Evolutionary conservation across 2,888 invertebrate species (phyloP).

Genomic region (Scaptomyza parva): DNA sequence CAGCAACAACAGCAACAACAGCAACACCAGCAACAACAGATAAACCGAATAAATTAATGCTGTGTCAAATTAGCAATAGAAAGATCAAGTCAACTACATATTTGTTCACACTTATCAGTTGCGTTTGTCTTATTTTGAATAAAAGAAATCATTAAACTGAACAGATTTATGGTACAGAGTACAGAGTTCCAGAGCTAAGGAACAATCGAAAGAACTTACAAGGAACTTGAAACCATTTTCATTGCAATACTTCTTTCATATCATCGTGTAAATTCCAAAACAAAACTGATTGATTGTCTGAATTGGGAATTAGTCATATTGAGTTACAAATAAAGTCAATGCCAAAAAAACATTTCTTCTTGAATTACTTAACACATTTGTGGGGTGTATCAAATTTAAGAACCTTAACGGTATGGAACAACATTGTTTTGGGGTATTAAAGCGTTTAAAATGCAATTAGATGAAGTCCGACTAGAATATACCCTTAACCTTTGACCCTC

Average conservation of each 20-base stretch:
- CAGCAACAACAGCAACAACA: neutral
- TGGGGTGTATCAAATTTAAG: neutral
- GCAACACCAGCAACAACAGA: conserved; percentile 19
- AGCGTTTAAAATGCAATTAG: neutral
- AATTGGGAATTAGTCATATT: conserved; percentile 12
- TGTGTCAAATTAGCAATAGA: conserved; percentile 53
- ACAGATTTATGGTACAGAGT: neutral
- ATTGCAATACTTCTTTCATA: too few species aligned
- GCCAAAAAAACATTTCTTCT: neutral
- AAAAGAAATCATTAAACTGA: conserved; percentile 8
- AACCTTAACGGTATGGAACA: neutral
- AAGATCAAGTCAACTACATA: conserved; percentile 32
- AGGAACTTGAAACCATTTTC: neutral
- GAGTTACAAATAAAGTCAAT: conserved; percentile 1
- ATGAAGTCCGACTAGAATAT: too few species aligned
- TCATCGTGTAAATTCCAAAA: too few species aligned
- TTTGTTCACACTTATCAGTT: conserved; percentile 20
- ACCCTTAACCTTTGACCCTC: too few species aligned
- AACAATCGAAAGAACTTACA: neutral
- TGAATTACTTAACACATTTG: neutral
- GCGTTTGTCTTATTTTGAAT: neutral
- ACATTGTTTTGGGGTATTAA: neutral
- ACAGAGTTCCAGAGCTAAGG: neutral
- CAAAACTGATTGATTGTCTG: conserved; percentile 13
- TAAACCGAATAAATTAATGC: conserved; percentile 35